Base-by-base conservation (phyloP, 2,797 vertebrate species). In the Aulostomus chinensis region DNA sequence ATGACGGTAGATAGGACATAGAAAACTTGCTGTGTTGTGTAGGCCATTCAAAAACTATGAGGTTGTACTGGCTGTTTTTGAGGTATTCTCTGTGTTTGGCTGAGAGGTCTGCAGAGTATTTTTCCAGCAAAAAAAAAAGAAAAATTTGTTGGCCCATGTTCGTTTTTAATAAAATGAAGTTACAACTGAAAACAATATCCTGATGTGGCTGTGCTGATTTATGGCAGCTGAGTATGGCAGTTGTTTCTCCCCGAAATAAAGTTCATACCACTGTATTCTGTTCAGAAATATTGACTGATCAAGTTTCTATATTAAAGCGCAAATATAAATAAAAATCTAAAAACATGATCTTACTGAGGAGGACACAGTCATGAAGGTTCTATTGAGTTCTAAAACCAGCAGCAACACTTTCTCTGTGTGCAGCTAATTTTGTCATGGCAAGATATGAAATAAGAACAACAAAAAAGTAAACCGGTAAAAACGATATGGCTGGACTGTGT, bases 41-140 rank as follows among this genome's bases (percentile, higher is more conserved):
- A 76, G 68, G 70, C 64, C 66, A 68, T 55, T 50, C 30, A 38
- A 55, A 25, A 48, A 58, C 36, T 71, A 42, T 16, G 7, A 74
- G 73, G 75, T 58, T 53, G n/a, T 38, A 26, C 13, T 36, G 46
- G 57, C 61, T 59, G 34, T 51, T 36, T n/a, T 47, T 73, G 81
- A 87, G 85, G 84, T 87, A 86, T 69, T 67, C 7, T 59, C 39
- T 14, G 34, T 60, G n/a, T 78, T 79, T 77, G 74, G 81, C 60
- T 67, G 60, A 17, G 12, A 75, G 31, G 57, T 72, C 21, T 53
- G 30, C 39, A 32, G 21, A 35, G 16, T 16, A 17, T 48, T 16
- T 17, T 40, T 9, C 20, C 15, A 60, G 36, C 40, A 46, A 64
- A 55, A 22, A 39, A 26, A 61, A 11, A 70, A 26, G n/a, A n/a